Conservation (phyloP, 2,797 vertebrate species). For the Liasis olivaceus region DNA sequence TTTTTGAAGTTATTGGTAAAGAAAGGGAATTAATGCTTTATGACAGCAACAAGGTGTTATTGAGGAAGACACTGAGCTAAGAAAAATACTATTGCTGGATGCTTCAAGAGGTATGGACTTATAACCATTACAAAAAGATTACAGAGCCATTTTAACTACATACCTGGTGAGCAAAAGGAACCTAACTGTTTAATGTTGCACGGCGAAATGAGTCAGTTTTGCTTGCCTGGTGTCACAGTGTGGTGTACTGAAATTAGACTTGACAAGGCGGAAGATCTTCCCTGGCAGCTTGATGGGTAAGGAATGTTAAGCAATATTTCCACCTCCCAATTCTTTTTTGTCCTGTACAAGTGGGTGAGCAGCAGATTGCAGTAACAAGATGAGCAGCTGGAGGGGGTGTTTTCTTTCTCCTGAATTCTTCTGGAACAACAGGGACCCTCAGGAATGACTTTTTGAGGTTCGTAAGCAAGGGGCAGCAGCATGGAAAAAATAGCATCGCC, state of each 20-base stretch:
- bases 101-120: conserved; percentile 7
- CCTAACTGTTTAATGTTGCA: neutral
- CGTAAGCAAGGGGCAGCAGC: neutral
- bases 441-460: neutral
- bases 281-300: neutral
- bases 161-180: neutral
- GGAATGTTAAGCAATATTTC: neutral
- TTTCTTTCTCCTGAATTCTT: neutral
- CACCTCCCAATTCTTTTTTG: neutral
- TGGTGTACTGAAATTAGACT: neutral
- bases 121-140: conserved; percentile 19
- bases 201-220: neutral
- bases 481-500: neutral
- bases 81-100: conserved; percentile 1
- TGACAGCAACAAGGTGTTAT: conserved; percentile 24
- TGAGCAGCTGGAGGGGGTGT: neutral
- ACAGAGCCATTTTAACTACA: neutral
- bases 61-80: conserved; percentile 19
- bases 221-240: neutral
- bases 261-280: neutral
- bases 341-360: neutral
- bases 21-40: neutral
- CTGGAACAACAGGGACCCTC: neutral
- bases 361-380: neutral
- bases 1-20: neutral